Evolutionary conservation across 1,140 invertebrate species (phyloP).

Genomic region (Chelonus insularis): DNA sequence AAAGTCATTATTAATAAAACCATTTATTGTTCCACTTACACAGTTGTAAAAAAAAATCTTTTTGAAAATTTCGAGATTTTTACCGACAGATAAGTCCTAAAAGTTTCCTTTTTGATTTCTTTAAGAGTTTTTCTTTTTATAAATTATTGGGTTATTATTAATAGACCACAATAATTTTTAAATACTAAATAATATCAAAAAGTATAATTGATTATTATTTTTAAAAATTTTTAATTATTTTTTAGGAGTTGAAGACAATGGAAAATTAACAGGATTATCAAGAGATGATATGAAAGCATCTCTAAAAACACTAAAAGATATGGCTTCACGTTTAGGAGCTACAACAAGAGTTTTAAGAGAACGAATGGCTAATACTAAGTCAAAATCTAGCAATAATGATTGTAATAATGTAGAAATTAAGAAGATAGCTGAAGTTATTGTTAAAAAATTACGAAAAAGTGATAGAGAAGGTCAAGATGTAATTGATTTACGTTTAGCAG

Average conservation of each 20-base stretch:
- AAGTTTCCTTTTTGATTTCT: too few species aligned
- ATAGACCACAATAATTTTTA: too few species aligned
- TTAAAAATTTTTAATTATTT: slow-evolving; percentile 11
- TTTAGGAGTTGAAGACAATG: slow-evolving; percentile 86
- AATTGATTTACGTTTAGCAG: slow-evolving; percentile 86
- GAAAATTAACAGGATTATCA: slow-evolving; percentile 79
- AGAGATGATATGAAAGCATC: slow-evolving; percentile 81
- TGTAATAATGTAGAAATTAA: slow-evolving; percentile 39
- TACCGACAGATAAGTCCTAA: too few species aligned
- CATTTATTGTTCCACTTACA: too few species aligned
- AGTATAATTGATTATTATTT: too few species aligned
- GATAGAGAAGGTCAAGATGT: slow-evolving; percentile 84
- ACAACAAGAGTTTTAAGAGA: slow-evolving; percentile 74
- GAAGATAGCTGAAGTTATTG: slow-evolving; percentile 82
- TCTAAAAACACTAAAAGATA: slow-evolving; percentile 78
- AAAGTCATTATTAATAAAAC: too few species aligned
- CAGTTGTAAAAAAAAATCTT: too few species aligned
- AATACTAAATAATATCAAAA: too few species aligned
- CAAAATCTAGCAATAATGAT: slow-evolving; percentile 50
- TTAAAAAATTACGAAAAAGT: slow-evolving; percentile 79
- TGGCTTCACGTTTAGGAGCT: slow-evolving; percentile 84
- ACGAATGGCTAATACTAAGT: slow-evolving; percentile 56
- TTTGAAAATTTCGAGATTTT: too few species aligned
- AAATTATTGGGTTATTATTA: too few species aligned
- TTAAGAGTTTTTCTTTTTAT: too few species aligned